Evolutionary conservation across 1,140 invertebrate species (phyloP), one percentile per base, ranked within the genome.

Genomic region (Episyrphus balteatus): DNA sequence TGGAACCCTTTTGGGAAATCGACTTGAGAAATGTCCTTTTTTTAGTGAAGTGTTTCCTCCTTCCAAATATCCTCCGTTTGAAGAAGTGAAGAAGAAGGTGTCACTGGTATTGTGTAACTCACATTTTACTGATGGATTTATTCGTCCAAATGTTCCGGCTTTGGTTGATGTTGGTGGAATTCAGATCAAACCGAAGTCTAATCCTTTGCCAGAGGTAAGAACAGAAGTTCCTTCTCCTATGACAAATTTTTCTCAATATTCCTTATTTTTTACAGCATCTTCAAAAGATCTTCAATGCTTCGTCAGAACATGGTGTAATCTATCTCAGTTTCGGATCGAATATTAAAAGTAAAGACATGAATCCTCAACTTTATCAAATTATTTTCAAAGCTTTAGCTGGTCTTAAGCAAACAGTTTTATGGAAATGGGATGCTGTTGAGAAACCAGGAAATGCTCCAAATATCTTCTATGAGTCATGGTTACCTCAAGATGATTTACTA

Each of bases 401-500:
- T n/a, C n/a, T n/a, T n/a, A n/a, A n/a, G n/a, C n/a, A 80, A 49
- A 71, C 72, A 34, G 62, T 81, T 6, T 42, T 82, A 6, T 81
- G 78, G 78, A 82, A 82, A 57, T 75, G 74, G 51, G 78, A 81
- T 52, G 69, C 73, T 18, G 69, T 69, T 1, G 61, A 57, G 0
- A 50, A 78, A 32, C 59, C 70, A 6, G 66, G 63, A 52, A 59
- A 66, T 12, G 72, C 76, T 0, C 50, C 71, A 1, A 82, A 84
- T 56, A 70, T 84, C 0, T 73, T 74, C 46, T 61, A 75, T 11
- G 57, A 66, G 5, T 73, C 73, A 19, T 83, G 81, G 80, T 53
- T 81, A 36, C 80, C 80, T 0, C 81, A 83, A 53, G 68, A 70
- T 12, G 78, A 81, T 56, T 69, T 82, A 45, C 57, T 82, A 26